A percentile compares a stretch with the other conserved stretches of the same genome.
Conservation (phyloP, 2,888 invertebrate species). For the Plagodis dolabraria region DNA sequence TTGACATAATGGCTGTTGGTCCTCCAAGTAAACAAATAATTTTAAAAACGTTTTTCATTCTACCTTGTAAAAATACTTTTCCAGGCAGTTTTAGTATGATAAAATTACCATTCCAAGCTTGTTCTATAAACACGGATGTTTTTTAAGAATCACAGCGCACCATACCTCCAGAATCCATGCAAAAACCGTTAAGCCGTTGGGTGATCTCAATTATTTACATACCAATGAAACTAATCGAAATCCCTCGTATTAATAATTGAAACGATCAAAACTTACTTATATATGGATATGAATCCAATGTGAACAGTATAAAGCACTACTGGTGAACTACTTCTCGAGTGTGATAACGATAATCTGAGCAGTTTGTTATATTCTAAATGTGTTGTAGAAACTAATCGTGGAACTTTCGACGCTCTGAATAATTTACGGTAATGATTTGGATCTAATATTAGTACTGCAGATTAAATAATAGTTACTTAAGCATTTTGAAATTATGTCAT, state of each 20-base stretch:
- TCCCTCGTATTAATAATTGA: not conserved
- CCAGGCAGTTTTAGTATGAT: no score
- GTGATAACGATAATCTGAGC: constrained; percentile 12
- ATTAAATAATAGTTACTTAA: not conserved
- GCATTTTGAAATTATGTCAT: no score
- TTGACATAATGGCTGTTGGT: no score
- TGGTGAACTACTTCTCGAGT: constrained; percentile 11
- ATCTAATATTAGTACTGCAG: not conserved
- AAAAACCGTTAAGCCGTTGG: no score
- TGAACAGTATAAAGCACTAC: constrained; percentile 3
- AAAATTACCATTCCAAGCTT: no score
- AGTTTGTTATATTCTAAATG: constrained; percentile 15
- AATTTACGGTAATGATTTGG: constrained; percentile 3
- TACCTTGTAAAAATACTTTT: no score
- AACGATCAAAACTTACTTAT: constrained; percentile 7
- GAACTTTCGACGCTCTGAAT: constrained; percentile 5
- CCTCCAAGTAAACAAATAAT: no score
- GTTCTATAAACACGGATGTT: no score
- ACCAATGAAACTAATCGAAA: not conserved
- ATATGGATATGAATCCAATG: constrained; percentile 1
- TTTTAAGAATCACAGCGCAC: no score
- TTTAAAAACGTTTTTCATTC: no score
- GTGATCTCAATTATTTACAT: not conserved
- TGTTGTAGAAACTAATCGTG: constrained; percentile 17
- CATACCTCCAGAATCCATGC: no score